phyloP scores from a whole-genome alignment of 2,888 invertebrate genomes.

The Lapara coniferarum region DNA sequence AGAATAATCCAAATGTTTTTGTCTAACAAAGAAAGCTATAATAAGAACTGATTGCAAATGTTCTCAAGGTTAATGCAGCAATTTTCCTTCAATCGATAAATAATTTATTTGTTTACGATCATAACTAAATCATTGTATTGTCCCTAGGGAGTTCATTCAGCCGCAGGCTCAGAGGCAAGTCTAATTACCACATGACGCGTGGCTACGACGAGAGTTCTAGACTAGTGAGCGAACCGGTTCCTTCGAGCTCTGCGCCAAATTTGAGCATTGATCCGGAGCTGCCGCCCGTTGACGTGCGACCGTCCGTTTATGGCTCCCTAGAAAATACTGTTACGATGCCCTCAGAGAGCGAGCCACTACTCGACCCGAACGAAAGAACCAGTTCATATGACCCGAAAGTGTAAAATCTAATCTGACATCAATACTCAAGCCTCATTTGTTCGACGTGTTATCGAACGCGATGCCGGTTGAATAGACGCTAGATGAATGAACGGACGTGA shows the following conservation, averaged over 20 bases:
- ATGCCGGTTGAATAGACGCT: background rate
- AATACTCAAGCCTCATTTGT: background rate
- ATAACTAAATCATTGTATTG: conserved; percentile 24
- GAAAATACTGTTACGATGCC: conserved; percentile 59
- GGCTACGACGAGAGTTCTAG: conserved; percentile 85
- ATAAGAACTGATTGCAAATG: no score
- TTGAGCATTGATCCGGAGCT: conserved; percentile 58
- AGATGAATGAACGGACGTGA: conserved; percentile 22
- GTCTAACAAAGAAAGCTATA: no score
- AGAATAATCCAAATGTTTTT: no score
- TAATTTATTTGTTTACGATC: background rate
- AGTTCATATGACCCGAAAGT: conserved; percentile 54
- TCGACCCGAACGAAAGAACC: conserved; percentile 45
- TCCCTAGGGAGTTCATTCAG: conserved; percentile 88
- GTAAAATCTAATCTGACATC: conserved; percentile 38
- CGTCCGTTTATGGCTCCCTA: conserved; percentile 70
- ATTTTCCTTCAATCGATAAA: background rate
- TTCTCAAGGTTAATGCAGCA: no score
- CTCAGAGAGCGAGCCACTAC: conserved; percentile 64
- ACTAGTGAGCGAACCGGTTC: conserved; percentile 59
- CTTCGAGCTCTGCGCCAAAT: conserved; percentile 70
- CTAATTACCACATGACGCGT: conserved; percentile 88
- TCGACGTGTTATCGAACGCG: background rate
- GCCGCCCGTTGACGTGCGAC: conserved; percentile 59
- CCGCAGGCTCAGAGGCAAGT: conserved; percentile 89